These are phyloP conservation scores for Linepithema humile DNA, from an alignment of 1,140 invertebrate species.

Conservation along the genomic window DNA sequence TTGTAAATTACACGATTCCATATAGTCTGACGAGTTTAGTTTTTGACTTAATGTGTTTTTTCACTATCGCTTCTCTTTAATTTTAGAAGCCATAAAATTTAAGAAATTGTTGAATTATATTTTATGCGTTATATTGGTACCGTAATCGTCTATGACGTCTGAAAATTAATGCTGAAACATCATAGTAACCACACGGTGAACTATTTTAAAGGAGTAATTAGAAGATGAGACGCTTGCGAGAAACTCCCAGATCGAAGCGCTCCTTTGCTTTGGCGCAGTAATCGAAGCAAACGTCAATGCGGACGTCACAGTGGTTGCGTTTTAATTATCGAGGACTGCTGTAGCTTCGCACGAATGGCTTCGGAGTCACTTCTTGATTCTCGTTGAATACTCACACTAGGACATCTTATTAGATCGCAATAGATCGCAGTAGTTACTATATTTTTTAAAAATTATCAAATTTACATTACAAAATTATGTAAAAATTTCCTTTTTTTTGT, in stretches of 20 bases:
- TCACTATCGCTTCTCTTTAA: not conserved
- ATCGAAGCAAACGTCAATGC: constrained; percentile 38
- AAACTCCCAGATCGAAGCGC: constrained; percentile 14
- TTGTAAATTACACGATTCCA: not conserved
- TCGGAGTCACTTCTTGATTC: not conserved
- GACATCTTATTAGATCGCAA: not conserved
- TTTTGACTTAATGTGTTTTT: not conserved
- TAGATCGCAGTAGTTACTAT: not conserved
- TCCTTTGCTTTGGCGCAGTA: constrained; percentile 13
- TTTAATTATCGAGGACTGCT: constrained; percentile 43
- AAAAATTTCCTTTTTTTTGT: not conserved
- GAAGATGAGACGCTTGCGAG: constrained; percentile 42
- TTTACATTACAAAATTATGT: not conserved
- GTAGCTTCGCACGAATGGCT: not conserved
- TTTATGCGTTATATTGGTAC: not conserved
- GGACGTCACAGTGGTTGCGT: constrained; percentile 51
- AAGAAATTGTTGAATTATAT: not conserved
- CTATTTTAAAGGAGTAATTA: constrained; percentile 50
- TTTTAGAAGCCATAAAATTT: not conserved
- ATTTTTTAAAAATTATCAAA: not conserved
- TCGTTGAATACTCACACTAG: not conserved
- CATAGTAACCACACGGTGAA: not conserved
- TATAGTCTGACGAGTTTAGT: not conserved
- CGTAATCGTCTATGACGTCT: not conserved
- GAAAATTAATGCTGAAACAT: constrained; percentile 14